Percentiles rank a stretch among this genome's conserved stretches.
Conservation (phyloP, 2,797 vertebrate species). For the Poliocrania exsul region DNA sequence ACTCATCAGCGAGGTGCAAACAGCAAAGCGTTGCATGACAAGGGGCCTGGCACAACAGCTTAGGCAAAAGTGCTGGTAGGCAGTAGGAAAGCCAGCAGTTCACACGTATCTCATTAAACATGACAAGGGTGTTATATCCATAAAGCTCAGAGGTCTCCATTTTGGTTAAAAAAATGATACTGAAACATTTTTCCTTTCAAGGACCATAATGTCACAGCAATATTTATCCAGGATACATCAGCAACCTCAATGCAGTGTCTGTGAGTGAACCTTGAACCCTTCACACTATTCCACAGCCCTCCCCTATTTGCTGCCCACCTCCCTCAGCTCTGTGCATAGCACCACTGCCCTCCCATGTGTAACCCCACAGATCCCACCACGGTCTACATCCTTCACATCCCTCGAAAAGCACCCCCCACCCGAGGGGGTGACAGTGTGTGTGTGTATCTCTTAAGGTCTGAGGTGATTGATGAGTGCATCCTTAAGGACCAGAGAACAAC, state of each 20-base stretch:
- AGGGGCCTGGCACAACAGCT: neutral
- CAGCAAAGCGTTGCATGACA: neutral
- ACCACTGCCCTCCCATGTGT: accelerated
- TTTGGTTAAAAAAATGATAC: neutral
- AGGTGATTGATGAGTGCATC: no score
- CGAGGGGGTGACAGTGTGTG: no score
- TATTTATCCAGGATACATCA: neutral
- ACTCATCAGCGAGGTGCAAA: conserved; percentile 39
- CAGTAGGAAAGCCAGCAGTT: conserved; percentile 21
- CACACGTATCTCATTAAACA: neutral
- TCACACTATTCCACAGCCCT: neutral
- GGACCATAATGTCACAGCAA: neutral
- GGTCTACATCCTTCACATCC: neutral
- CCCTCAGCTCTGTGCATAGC: neutral
- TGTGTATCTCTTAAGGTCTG: no score
- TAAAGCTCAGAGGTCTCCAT: neutral
- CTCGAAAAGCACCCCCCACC: neutral
- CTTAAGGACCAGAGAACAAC: no score
- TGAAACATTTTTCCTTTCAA: neutral
- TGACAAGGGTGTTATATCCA: conserved; percentile 19
- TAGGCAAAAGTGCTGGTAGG: neutral
- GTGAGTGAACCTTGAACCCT: neutral
- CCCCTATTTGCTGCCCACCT: neutral
- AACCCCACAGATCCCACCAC: neutral
- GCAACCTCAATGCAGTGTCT: neutral